A percentile compares a stretch with the other conserved stretches of the same genome.
Conservation (phyloP, 2,113 vertebrate genomes). For the Oreocharis arfaki region DNA sequence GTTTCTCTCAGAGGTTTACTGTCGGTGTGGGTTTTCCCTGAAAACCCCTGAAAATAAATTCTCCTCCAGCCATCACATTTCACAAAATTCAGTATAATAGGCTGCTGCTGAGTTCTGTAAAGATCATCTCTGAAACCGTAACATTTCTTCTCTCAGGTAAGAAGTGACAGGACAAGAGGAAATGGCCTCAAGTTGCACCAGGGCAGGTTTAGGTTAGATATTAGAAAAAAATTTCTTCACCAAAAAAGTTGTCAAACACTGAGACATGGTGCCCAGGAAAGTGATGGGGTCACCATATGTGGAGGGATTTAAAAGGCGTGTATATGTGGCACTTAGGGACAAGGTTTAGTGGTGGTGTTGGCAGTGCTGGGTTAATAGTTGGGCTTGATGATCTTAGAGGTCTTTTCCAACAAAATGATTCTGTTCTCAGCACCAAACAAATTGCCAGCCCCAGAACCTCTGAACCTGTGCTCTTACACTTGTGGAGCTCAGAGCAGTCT, state of each 20-base stretch:
- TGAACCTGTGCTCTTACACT: background rate
- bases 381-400: background rate
- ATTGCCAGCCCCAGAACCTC: background rate
- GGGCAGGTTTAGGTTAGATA: background rate
- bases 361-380: background rate
- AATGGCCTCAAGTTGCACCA: background rate
- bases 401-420: background rate
- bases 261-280: background rate
- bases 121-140: background rate
- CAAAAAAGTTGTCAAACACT: background rate
- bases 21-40: background rate
- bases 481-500: background rate
- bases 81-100: background rate
- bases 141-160: background rate
- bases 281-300: no score
- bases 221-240: background rate
- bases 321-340: background rate
- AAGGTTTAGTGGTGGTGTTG: background rate
- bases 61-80: fast-evolving
- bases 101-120: background rate
- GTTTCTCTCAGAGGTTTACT: background rate
- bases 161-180: background rate
- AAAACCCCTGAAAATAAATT: background rate
- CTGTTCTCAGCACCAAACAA: background rate
- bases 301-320: background rate